Conservation (phyloP, 1,140 invertebrate genomes). For the Nasonia longicornis region DNA sequence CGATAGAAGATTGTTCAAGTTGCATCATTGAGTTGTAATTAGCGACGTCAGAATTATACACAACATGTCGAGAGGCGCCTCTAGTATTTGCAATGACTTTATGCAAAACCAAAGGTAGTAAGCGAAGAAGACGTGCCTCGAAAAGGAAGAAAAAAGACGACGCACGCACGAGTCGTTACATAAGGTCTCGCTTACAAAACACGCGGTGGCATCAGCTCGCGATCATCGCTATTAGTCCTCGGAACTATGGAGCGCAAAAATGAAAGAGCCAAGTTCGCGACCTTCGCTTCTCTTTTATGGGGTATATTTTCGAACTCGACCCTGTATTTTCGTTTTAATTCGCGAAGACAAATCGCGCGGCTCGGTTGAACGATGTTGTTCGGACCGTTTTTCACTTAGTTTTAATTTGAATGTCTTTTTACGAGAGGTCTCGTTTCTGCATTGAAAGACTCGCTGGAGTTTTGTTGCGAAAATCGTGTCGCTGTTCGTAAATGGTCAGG, state of each 20-base stretch:
- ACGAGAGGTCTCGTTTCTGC: background rate
- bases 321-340: background rate
- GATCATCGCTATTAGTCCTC: background rate
- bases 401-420: background rate
- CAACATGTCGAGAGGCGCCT: background rate
- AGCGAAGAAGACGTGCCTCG: background rate
- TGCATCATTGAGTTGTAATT: background rate
- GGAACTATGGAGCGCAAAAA: too few species aligned
- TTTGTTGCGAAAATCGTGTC: background rate
- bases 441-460: background rate
- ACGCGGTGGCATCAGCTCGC: background rate
- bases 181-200: background rate
- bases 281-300: background rate
- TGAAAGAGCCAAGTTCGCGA: background rate
- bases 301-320: background rate
- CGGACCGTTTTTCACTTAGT: background rate
- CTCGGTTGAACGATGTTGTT: too few species aligned
- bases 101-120: background rate
- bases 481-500: background rate
- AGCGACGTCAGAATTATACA: background rate
- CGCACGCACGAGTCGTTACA: background rate
- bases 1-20: background rate
- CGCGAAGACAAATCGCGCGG: too few species aligned
- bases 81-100: background rate
- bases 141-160: background rate